Conservation (phyloP, 2,113 vertebrate genomes). For the Chascanopsetta lugubris region DNA sequence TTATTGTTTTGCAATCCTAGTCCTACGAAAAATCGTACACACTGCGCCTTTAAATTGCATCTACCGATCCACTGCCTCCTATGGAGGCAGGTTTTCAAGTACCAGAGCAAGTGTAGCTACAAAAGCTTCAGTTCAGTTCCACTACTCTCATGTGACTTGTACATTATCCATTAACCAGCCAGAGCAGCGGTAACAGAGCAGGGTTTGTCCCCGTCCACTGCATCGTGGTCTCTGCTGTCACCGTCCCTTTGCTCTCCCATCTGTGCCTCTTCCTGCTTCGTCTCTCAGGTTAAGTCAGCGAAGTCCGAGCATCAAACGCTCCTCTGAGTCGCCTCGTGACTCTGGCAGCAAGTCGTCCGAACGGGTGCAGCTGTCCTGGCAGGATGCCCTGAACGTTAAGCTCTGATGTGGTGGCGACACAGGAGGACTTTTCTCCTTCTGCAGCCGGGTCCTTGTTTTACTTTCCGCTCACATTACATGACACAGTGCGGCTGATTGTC, state of each 20-base stretch:
- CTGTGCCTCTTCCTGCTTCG: conserved; percentile 41
- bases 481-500: conserved; percentile 48
- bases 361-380: conserved; percentile 76
- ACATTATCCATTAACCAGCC: not conserved
- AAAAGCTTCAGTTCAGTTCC: too few relatives aligned
- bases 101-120: too few relatives aligned
- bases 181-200: not conserved
- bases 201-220: conserved; percentile 1
- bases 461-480: conserved; percentile 44
- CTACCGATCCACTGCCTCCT: too few relatives aligned
- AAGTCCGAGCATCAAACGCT: conserved; percentile 50
- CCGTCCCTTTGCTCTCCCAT: conserved; percentile 21
- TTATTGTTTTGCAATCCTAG: too few relatives aligned
- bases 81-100: too few relatives aligned
- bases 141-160: too few relatives aligned
- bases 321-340: conserved; percentile 48
- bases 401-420: conserved; percentile 67
- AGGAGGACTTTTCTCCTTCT: conserved; percentile 59
- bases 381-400: conserved; percentile 55
- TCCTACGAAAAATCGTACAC: too few relatives aligned
- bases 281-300: conserved; percentile 21
- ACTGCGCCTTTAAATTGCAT: too few relatives aligned
- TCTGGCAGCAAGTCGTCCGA: conserved; percentile 54
- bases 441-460: conserved; percentile 40
- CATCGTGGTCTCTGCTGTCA: not conserved